Conservation (phyloP, 2,113 vertebrate species). For the Pelmatolapia mariae region DNA sequence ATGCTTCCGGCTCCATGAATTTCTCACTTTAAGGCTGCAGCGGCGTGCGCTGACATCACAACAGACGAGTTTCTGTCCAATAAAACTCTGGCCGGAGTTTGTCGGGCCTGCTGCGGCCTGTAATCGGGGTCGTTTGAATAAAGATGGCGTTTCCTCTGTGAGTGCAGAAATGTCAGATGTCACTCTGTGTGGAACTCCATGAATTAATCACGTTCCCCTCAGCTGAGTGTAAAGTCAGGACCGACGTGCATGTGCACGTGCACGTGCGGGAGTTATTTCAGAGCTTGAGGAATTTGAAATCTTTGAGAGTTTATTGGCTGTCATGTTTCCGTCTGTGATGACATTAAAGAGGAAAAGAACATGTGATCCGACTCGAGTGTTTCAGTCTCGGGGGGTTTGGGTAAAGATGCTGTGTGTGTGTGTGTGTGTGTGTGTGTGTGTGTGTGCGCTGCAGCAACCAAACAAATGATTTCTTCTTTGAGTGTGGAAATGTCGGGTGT, state of each 20-base stretch:
- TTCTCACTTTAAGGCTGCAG: neutral
- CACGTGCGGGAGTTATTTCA: neutral
- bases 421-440: neutral
- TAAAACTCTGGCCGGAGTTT: neutral
- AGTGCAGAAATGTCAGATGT: neutral
- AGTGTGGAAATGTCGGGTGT: constrained; percentile 34
- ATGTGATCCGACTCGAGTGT: constrained; percentile 28
- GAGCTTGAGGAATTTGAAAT: neutral
- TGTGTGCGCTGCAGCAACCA: constrained; percentile 13
- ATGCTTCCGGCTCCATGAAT: neutral
- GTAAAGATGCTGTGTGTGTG: constrained; percentile 9
- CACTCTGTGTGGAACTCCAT: neutral
- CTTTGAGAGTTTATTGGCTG: neutral
- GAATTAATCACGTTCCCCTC: neutral
- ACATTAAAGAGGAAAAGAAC: neutral
- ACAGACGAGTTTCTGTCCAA: neutral
- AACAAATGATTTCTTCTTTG: constrained; percentile 66
- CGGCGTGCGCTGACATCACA: neutral
- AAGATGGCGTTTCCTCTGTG: neutral
- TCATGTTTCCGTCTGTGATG: neutral
- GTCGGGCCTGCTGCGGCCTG: neutral
- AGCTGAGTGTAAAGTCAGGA: neutral
- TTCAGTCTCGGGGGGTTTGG: constrained; percentile 21
- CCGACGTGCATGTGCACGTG: fast-evolving
- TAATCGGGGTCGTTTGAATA: neutral